Evolutionary conservation across 2,888 invertebrate genomes (phyloP).

Genomic region (Physocephala rufipes): DNA sequence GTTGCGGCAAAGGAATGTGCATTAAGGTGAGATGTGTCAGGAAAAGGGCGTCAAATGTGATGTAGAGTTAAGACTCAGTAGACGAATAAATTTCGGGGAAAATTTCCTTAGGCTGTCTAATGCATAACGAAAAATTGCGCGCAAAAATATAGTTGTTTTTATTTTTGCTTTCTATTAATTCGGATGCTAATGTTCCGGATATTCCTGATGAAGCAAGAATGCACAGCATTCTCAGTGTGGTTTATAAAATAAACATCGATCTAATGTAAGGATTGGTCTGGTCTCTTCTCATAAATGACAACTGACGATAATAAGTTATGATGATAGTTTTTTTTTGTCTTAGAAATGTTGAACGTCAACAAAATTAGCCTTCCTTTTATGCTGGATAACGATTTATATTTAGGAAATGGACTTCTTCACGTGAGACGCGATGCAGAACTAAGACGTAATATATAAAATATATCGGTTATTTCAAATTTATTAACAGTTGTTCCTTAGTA

Average conservation of each 20-base stretch:
- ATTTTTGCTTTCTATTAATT: neutral
- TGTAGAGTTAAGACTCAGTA: neutral
- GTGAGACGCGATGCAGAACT: no score
- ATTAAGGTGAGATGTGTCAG: neutral
- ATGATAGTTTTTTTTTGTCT: neutral
- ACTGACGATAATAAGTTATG: neutral
- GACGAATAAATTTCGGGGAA: conserved; percentile 2
- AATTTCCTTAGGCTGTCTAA: neutral
- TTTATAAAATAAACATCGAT: no score
- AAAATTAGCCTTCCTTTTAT: no score
- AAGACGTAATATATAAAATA: no score
- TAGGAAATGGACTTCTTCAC: no score
- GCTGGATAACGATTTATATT: no score
- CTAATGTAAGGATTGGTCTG: neutral
- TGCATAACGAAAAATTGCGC: conserved; percentile 23
- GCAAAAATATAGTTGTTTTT: conserved; percentile 16
- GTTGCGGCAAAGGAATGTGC: neutral
- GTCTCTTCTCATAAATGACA: neutral
- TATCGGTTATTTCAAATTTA: no score
- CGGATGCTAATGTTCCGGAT: neutral
- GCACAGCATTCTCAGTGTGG: no score
- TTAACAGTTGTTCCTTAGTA: no score
- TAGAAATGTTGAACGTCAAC: no score
- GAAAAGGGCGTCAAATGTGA: neutral
- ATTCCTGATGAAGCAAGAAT: neutral